Conservation (phyloP, 2,797 vertebrate genomes). For the Microctenopoma steveboyesi region DNA sequence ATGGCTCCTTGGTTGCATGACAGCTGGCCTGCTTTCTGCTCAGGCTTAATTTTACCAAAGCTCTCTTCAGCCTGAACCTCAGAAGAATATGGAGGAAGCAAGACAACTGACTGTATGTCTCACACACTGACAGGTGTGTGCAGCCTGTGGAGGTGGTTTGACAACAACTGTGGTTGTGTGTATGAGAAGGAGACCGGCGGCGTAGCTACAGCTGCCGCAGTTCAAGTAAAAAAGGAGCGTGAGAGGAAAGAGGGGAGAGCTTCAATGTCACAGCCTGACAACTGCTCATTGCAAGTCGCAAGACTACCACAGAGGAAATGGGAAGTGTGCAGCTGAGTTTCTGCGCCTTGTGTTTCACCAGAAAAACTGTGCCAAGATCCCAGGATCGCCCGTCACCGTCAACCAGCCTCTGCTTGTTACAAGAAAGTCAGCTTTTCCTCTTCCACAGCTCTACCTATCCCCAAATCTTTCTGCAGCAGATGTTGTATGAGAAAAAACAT, state of each 20-base stretch:
- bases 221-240: constrained; percentile 2
- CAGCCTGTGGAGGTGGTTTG: constrained; percentile 18
- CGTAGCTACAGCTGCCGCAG: constrained; percentile 1
- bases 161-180: background rate
- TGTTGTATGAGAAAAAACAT: constrained; percentile 8
- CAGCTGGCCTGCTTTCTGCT: constrained; percentile 57
- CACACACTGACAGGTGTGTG: constrained; percentile 25
- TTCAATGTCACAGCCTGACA: constrained; percentile 15
- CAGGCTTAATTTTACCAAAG: constrained; percentile 35
- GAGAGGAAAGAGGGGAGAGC: background rate
- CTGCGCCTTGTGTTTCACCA: constrained; percentile 1
- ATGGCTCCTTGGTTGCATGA: constrained; percentile 38
- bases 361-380: constrained; percentile 1
- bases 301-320: constrained; percentile 23
- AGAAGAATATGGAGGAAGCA: constrained; percentile 34
- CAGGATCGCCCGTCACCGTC: constrained; percentile 25
- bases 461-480: constrained; percentile 5
- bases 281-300: constrained; percentile 31
- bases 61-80: constrained; percentile 25
- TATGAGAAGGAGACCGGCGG: background rate
- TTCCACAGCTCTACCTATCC: constrained; percentile 16
- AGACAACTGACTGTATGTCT: constrained; percentile 20
- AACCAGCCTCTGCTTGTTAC: constrained; percentile 53
- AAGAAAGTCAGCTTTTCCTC: constrained; percentile 38
- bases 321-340: constrained; percentile 22